Base-by-base conservation (phyloP, 2,797 vertebrate genomes). In the Silurus aristotelis region DNA sequence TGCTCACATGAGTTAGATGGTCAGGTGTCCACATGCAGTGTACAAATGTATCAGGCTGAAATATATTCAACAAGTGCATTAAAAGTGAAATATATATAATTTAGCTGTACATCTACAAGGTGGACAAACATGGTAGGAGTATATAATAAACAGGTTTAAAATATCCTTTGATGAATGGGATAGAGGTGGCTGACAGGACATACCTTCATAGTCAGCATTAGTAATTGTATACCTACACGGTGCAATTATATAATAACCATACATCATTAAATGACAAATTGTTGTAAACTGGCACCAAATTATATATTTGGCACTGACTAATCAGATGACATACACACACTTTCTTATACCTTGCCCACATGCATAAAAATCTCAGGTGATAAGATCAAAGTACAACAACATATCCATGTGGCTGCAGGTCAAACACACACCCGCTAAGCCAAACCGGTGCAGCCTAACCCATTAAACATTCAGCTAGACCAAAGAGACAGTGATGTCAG, bases 321-420 rank as follows among this genome's bases (percentile, higher is more conserved):
- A 6, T 55, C 73, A 61, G 58, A 64, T 72, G 71, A 72, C 46
- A 60, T 46, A 31, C 48, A 61, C 64, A 72, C 25, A 20, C 8
- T 17, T 55, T 76, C 58, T 60, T 79, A 46, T 3, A 79, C 22
- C 14, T 71, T 82, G 27, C 20, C 7, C 15, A 72, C 82, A 83
- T 17, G 58, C 25, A 61, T 27, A 64, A 61, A 10, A 64, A 71
- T 84, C 67, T 92, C 90, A 86, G 85, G 85, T 61, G 84, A 93
- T 61, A 27, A 73, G 81, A 79, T 87, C 92, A 94, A 93, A 95
- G 94, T 95, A 89, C 91, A 71, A 20, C 82, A 84, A 19, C 86
- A 13, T 93, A 91, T 85, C 85, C 38, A 64, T 89, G 93, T 95
- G 94, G 91, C 91, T 84, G 12, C 12, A 22, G 83, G 73, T 56